Evolutionary conservation across 2,888 invertebrate genomes (phyloP), one percentile per base, ranked within the genome.

Genomic region (Alentia gelatinosa): DNA sequence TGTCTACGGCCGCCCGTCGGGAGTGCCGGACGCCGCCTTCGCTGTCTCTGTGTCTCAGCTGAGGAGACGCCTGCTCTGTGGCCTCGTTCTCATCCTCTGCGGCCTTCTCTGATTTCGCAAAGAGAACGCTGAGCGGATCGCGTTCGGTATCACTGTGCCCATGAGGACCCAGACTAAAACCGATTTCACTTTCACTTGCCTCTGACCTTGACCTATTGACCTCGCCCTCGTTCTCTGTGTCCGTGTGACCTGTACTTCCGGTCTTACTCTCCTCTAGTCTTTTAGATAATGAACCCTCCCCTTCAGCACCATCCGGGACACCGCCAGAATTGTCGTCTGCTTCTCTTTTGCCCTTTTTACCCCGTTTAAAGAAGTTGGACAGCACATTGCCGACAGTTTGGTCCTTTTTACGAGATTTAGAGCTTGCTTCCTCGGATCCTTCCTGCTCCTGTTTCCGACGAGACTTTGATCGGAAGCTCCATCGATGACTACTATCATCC

Each of bases 321-420:
- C 37, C 39, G 15, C 37, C 39, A 79, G 9, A 35, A 39, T 39
- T 3, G 39, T 19, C 39, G 5, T 35, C 9, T 1, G 26, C 1
- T n/a, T n/a, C 33, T 47, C 19, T 42, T 47, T 86, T 86, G 47
- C 4, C 9, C 35, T 86, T 86, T 47, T 47, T 86, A 35, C 86
- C n/a, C 33, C 86, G 42, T 30, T 86, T 86, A 19, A 86, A 86
- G 86, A 86, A 86, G 47, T 47, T 86, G 9, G 86, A 86, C 30
- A 86, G 33, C 30, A 47, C 47, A 33, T 42, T 47, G 26, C 47
- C 50, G 1, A 42, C 50, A 19, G 47, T 47, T 47, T 50, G 86
- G 35, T 86, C 86, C 50, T 86, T 50, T 86, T 86, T 86, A 26
- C 12, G 12, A 50, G 86, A 30, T 5, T 30, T 86, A 26, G n/a